phyloP scores from a whole-genome alignment of 2,888 invertebrate species.

The Falcaria lacertinaria region DNA sequence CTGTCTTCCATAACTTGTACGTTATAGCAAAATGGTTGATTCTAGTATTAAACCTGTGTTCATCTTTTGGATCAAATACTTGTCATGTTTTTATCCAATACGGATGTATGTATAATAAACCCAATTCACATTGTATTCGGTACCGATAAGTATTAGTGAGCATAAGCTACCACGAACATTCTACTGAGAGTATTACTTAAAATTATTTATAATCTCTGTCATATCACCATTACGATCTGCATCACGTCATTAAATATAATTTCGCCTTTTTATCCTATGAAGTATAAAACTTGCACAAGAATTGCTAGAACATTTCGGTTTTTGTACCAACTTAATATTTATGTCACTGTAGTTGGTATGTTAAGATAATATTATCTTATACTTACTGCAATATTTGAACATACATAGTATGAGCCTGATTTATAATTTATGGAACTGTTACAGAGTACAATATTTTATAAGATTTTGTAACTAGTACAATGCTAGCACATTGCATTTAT shows the following conservation, averaged over 20 bases:
- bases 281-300: too few relatives aligned
- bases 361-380: constrained; percentile 9
- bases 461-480: constrained; percentile 6
- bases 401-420: constrained; percentile 17
- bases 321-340: constrained; percentile 4
- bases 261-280: too few relatives aligned
- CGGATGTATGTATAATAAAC: too few relatives aligned
- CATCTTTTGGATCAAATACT: not conserved
- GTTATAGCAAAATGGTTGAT: constrained; percentile 11
- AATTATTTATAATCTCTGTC: too few relatives aligned
- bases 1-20: constrained; percentile 52
- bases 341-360: constrained; percentile 11
- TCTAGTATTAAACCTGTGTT: too few relatives aligned
- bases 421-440: constrained; percentile 8
- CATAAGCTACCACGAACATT: too few relatives aligned
- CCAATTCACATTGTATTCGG: too few relatives aligned
- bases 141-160: too few relatives aligned
- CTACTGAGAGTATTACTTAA: too few relatives aligned
- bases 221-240: too few relatives aligned
- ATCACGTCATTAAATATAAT: too few relatives aligned
- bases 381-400: constrained; percentile 11
- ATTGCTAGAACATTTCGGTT: too few relatives aligned
- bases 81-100: not conserved
- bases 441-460: constrained; percentile 20
- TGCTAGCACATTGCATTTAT: not conserved